Base-by-base conservation (phyloP, 2,113 vertebrate species). In the Coracopsis vasa region DNA sequence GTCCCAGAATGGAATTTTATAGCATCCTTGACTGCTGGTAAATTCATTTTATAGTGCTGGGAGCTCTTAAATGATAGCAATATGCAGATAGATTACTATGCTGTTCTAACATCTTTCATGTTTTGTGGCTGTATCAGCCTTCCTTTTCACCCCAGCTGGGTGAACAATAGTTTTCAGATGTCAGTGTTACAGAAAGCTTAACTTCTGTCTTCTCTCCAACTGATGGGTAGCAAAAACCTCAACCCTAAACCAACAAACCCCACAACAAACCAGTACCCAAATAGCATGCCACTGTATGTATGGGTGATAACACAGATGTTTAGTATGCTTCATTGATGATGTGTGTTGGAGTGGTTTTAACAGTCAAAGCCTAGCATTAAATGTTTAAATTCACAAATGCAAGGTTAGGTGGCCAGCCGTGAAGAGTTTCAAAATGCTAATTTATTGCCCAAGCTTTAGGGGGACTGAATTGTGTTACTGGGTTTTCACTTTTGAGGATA, bases 121-220 rank as follows among this genome's bases (percentile, higher is more conserved):
- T 31, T 74, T 39, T 71, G 60, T 74, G 72, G 11, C 47, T 0
- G 0, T 67, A 79, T 84, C 77, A 65, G 73, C 27, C 44, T 69
- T 54, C 14, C 27, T 94, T 96, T 96, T 95, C 97, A 96, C 85
- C 86, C 80, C 79, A 94, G 92, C 93, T 94, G 90, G 80, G 93
- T 82, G 94, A 97, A 96, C 96, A 96, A 95, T 95, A 82, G 92
- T 91, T 97, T 97, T 97, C 94, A 96, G 91, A 94, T 98, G 96
- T 94, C 93, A 92, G 67, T 78, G 79, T 96, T 96, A 28, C 2
- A 78, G 93, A 86, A 97, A 80, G 74, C 65, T 88, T 39, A 72
- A 88, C 91, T 94, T 94, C 66, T 89, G 80, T 51, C 42, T 29
- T 10, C n/a, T 66, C 31, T 29, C 4, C 29, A 78, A 70, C 4